Base-by-base conservation (phyloP, 1,140 invertebrate species). In the Sitophilus oryzae region DNA sequence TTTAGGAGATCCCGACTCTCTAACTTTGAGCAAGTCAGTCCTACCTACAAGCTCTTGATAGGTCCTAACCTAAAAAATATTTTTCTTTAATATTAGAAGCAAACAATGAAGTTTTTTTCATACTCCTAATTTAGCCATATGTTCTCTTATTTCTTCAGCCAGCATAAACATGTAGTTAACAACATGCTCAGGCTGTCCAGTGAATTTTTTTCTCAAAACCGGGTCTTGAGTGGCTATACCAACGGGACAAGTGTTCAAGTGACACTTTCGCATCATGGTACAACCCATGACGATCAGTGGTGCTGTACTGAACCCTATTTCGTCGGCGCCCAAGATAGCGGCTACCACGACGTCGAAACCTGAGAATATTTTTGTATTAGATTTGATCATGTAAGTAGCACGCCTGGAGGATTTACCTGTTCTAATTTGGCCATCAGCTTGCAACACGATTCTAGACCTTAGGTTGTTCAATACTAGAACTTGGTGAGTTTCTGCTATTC, bases 211-310 rank as follows among this genome's bases (percentile, higher is more conserved):
- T 18, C 96, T 78, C 15, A 99, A 74, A 11, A 86, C 79, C 0
- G 96, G 96, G 80, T 99, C 96, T 76, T 96, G 93, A 0, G 96
- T 99, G 1, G 96, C 96, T 66, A 99, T 91, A 56, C 96, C 96
- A 46, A 99, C 96, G 0, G 96, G 96, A 68, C 96, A 99, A 19
- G 96, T 99, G 74, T 99, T 99, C 51, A 99, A 77, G 74, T 99
- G 96, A 71, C 96, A 99, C 73, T 99, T 99, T 45, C 96, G 79
- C 96, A 99, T 99, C 96, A 99, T 98, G 5, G 95, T 99, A 69
- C 96, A 99, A 8, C 96, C 88, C 73, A 99, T 83, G 0, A 90
- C 93, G 71, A 99, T 98, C 35, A 99, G 76, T 0, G 96, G 96
- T 3, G 96, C 96, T 10, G 96, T 99, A 68, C 93, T 96, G 70